phyloP scores from a whole-genome alignment of 2,888 invertebrate genomes.

The Incurvaria masculella region DNA sequence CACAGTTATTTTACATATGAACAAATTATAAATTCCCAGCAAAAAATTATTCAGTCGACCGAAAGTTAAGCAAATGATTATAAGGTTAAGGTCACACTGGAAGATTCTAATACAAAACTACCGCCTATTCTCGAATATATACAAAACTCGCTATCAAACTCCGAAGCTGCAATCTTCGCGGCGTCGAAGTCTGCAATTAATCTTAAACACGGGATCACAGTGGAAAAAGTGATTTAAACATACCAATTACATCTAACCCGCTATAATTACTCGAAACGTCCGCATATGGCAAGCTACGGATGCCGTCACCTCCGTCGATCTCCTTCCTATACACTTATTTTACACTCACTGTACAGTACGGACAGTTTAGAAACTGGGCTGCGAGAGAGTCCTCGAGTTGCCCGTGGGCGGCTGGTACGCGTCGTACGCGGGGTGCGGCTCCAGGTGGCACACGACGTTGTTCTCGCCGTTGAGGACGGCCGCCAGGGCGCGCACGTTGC shows the following conservation, averaged over 20 bases:
- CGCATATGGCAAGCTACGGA: constrained; percentile 49
- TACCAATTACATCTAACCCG: constrained; percentile 19
- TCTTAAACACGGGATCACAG: constrained; percentile 53
- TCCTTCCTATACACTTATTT: neutral
- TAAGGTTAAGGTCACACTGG: constrained; percentile 43
- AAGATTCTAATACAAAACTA: constrained; percentile 42
- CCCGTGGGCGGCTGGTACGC: constrained; percentile 45
- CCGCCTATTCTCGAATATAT: constrained; percentile 26
- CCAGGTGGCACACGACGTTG: constrained; percentile 83
- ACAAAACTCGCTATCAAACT: constrained; percentile 32
- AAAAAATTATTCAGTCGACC: neutral
- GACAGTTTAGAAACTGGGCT: constrained; percentile 46
- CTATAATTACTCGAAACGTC: constrained; percentile 39
- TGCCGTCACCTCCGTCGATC: neutral
- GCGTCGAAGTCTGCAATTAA: constrained; percentile 47
- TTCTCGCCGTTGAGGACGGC: constrained; percentile 82
- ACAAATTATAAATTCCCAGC: too few relatives aligned
- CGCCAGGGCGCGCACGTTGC: constrained; percentile 60
- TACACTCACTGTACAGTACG: neutral
- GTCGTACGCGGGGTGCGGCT: constrained; percentile 63
- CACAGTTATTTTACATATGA: neutral
- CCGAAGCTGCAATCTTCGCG: constrained; percentile 28
- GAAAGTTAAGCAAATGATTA: neutral
- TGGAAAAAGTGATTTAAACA: constrained; percentile 53
- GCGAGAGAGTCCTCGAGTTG: constrained; percentile 48